phyloP scores from a whole-genome alignment of 2,888 invertebrate genomes.

The Epiperipatus broadwayi region DNA sequence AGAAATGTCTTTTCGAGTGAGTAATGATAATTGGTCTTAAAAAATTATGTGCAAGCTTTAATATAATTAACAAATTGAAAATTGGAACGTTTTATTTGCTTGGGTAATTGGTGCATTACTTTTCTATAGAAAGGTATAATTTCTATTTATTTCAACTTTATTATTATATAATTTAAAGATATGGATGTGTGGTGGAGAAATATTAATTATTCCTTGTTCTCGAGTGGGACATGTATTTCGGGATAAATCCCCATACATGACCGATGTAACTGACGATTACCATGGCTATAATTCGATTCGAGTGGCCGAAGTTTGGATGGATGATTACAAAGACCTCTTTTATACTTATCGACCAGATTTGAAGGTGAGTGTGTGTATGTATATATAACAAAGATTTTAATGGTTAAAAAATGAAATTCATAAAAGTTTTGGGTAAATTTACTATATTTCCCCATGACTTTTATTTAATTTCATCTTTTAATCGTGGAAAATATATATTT shows the following conservation, averaged over 20 bases:
- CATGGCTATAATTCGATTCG: slow-evolving; percentile 92
- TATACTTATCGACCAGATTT: slow-evolving; percentile 64
- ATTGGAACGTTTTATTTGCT: neutral
- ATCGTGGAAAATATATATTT: too few relatives aligned
- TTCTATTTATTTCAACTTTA: too few relatives aligned
- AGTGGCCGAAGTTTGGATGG: slow-evolving; percentile 93
- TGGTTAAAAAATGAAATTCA: too few relatives aligned
- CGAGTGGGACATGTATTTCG: slow-evolving; percentile 89
- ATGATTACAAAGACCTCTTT: slow-evolving; percentile 78
- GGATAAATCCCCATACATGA: slow-evolving; percentile 29
- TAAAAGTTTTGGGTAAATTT: too few relatives aligned
- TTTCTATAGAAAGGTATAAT: slow-evolving; percentile 19
- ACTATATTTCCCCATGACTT: too few relatives aligned
- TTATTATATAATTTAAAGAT: too few relatives aligned
- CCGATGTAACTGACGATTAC: slow-evolving; percentile 42
- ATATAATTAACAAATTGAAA: too few relatives aligned
- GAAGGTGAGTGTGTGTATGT: too few relatives aligned
- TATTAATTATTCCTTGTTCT: slow-evolving; percentile 86
- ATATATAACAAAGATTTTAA: too few relatives aligned
- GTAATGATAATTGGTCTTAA: too few relatives aligned
- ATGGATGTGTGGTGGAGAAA: slow-evolving; percentile 64
- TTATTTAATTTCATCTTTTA: too few relatives aligned
- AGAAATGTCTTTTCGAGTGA: slow-evolving; percentile 86
- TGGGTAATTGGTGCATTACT: neutral
- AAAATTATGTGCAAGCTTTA: too few relatives aligned